These are phyloP conservation scores for Barbus barbus DNA, from an alignment of 2,113 vertebrate species.

Conservation along the genomic window DNA sequence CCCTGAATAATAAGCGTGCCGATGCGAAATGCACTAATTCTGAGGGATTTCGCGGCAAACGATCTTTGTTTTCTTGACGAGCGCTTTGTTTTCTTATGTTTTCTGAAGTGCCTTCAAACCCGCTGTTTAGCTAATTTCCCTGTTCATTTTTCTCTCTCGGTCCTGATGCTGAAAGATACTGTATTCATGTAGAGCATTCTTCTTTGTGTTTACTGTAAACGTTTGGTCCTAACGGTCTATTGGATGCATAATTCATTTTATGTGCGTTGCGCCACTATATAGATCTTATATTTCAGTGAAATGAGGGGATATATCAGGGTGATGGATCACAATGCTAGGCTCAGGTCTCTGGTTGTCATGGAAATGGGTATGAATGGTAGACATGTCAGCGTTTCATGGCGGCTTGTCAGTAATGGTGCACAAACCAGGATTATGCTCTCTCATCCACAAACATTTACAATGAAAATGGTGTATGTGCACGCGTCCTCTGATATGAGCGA, in stretches of 20 bases:
- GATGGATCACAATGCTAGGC: slow-evolving; percentile 49
- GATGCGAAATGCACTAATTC: slow-evolving; percentile 13
- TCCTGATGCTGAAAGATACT: neutral
- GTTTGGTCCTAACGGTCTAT: neutral
- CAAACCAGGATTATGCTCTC: slow-evolving; percentile 25
- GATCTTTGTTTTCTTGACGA: slow-evolving; percentile 20
- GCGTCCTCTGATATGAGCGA: neutral
- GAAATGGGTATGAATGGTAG: slow-evolving; percentile 58
- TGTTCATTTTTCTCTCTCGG: neutral
- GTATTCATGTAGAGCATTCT: neutral
- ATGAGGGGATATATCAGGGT: slow-evolving; percentile 46
- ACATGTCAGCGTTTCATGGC: slow-evolving; percentile 58
- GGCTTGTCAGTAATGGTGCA: slow-evolving; percentile 47
- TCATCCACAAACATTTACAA: slow-evolving; percentile 39
- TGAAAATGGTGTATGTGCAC: slow-evolving; percentile 14
- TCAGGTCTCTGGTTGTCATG: slow-evolving; percentile 63
- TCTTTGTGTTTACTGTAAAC: neutral
- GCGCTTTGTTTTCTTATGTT: neutral
- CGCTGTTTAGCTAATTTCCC: too few relatives aligned
- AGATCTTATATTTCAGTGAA: slow-evolving; percentile 22
- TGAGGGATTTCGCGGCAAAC: slow-evolving; percentile 4
- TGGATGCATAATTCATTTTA: slow-evolving; percentile 45
- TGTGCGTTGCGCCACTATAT: slow-evolving; percentile 13
- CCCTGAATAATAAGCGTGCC: slow-evolving; percentile 17
- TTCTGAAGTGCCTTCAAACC: neutral